Percentiles rank a stretch among this genome's conserved stretches.
phyloP scores from a whole-genome alignment of 2,888 invertebrate genomes.

The Malthinus seriepunctatus region DNA sequence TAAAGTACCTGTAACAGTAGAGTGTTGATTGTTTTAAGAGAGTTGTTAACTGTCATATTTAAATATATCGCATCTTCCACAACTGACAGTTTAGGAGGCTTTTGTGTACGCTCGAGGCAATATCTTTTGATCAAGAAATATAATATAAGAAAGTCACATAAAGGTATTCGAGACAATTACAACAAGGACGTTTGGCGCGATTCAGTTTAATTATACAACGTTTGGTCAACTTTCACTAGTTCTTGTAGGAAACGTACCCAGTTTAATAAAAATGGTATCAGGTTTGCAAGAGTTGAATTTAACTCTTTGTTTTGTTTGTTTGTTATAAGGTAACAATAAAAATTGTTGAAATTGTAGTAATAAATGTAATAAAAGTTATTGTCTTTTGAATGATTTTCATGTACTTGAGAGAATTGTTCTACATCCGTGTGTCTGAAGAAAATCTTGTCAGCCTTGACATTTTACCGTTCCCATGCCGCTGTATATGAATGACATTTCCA shows the following conservation, averaged over 20 bases:
- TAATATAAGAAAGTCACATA: too few relatives aligned
- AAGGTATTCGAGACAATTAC: conserved; percentile 12
- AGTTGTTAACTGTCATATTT: too few relatives aligned
- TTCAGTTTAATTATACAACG: conserved; percentile 43
- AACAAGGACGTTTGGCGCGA: conserved; percentile 44
- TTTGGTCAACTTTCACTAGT: conserved; percentile 43
- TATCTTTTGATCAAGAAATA: too few relatives aligned
- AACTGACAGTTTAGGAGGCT: too few relatives aligned
- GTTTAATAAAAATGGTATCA: too few relatives aligned
- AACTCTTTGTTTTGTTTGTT: conserved; percentile 10
- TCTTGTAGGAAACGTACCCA: conserved; percentile 2
- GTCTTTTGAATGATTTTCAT: conserved; percentile 4
- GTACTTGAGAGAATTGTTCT: conserved; percentile 4
- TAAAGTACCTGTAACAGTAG: neutral
- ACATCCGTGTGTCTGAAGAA: conserved; percentile 30
- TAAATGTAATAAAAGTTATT: neutral
- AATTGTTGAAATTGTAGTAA: neutral
- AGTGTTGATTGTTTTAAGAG: neutral
- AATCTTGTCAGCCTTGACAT: conserved; percentile 50
- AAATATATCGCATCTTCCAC: too few relatives aligned
- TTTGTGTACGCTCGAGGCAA: too few relatives aligned
- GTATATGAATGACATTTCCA: conserved; percentile 14
- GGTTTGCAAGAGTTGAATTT: too few relatives aligned
- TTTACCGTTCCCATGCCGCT: conserved; percentile 38
- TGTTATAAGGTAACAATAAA: neutral